Base-by-base conservation (phyloP, 30 jellyfish, hydroid and myxozoan genomes). In the Aurelia aurita region DNA sequence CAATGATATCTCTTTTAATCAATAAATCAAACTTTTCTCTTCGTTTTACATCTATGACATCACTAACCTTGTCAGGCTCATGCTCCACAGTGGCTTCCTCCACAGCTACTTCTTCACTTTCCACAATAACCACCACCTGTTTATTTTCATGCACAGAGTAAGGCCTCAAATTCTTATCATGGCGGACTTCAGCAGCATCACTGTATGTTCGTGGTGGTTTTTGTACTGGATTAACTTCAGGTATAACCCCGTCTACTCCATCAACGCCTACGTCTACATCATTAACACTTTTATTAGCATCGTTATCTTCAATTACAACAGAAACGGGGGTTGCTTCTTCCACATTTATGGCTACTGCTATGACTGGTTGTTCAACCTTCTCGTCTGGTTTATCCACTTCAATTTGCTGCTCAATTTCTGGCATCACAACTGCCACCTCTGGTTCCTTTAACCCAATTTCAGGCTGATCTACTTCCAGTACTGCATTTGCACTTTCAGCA, bases 171-270 rank as follows among this genome's bases (percentile, higher is more conserved):
- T 29, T 67, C 13, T 1, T 81, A 16, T 29, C 85, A 39, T 21
- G 69, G 23, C 78, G 64, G 16, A 23, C 58, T 10, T 44, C 63
- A 2, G 80, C 53, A 12, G 54, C 77, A 69, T 69, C 93, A 59
- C 87, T 70, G 81, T 70, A 69, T 16, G 82, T 39, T 60, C 93
- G 58, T 32, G 92, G 92, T 67, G 92, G 92, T 35, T 82, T 82
- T 25, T 69, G 79, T 7, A 69, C 46, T 0, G 92, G 92, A 59
- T 82, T 82, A 39, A 71, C 93, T 19, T 28, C 73, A 43, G 26
- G 51, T 23, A 27, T 51, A 21, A 54, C 32, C n/a, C 45, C 70
- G 74, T 26, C 79, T 20, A 20, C 16, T 13, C 20, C 67, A 59
- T 77, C 88, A 60, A 5, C 65, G 12, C 21, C 29, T 3, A 32